Evolutionary conservation across 2,113 vertebrate species (phyloP).

Genomic region (Nematolebias whitei): DNA sequence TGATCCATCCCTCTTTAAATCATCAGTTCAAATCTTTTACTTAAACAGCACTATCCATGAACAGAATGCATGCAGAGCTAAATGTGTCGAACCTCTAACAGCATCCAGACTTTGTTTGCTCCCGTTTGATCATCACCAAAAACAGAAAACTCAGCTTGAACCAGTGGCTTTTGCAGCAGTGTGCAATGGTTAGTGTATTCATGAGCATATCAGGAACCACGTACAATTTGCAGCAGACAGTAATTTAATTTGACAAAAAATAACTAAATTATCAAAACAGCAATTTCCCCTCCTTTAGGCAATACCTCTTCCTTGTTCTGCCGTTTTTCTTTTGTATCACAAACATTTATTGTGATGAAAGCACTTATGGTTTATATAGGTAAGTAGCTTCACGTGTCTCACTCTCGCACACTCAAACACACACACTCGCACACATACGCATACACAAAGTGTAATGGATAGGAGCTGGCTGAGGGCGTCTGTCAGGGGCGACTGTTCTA

Average conservation of each 20-base stretch:
- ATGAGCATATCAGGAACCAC: not conserved
- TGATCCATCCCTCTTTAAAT: not conserved
- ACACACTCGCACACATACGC: constrained; percentile 49
- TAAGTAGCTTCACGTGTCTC: constrained; percentile 53
- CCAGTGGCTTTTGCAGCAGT: constrained; percentile 24
- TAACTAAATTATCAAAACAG: constrained; percentile 27
- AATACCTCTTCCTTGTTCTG: constrained; percentile 37
- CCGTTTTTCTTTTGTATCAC: constrained; percentile 31
- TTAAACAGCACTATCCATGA: too few species aligned
- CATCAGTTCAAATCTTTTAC: constrained; percentile 15
- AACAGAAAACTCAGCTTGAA: constrained; percentile 32
- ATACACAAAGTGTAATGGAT: constrained; percentile 81
- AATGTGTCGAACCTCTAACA: constrained; percentile 32
- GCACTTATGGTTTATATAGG: constrained; percentile 67
- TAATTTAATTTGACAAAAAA: constrained; percentile 25
- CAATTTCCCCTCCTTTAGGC: constrained; percentile 30
- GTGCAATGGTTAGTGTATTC: not conserved
- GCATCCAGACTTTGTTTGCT: constrained; percentile 28
- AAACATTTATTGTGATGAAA: constrained; percentile 50
- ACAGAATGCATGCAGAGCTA: too few species aligned
- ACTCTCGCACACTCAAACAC: constrained; percentile 34
- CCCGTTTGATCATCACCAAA: constrained; percentile 18
- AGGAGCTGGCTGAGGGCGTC: constrained; percentile 84
- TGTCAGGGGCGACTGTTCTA: constrained; percentile 86
- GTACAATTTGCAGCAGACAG: constrained; percentile 1